Conservation (phyloP, 2,797 vertebrate genomes). For the Aselliscus stoliczkanus region DNA sequence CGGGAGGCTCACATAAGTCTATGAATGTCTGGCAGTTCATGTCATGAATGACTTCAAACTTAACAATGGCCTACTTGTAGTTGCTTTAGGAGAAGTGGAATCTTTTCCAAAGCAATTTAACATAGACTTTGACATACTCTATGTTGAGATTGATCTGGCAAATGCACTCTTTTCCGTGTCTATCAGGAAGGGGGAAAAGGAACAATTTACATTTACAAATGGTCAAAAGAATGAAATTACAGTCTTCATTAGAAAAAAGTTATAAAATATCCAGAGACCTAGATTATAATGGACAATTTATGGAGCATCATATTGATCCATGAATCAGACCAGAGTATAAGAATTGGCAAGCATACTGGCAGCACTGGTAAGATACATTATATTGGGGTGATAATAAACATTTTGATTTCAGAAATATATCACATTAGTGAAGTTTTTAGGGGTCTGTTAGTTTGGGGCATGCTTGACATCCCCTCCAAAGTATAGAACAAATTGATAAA, state of each 20-base stretch:
- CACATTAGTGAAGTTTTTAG: background rate
- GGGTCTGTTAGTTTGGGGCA: background rate
- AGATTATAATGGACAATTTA: background rate
- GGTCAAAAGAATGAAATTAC: background rate
- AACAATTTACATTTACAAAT: background rate
- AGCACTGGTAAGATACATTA: background rate
- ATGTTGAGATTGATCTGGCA: background rate
- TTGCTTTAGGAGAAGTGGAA: background rate
- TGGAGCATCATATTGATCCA: background rate
- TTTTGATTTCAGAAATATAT: background rate
- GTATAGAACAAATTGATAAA: background rate
- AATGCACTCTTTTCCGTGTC: background rate
- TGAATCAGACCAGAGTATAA: background rate
- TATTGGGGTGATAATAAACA: background rate
- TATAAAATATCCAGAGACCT: background rate
- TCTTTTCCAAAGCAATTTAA: background rate
- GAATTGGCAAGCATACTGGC: background rate
- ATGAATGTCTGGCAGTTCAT: background rate
- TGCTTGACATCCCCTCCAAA: background rate
- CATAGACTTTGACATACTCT: background rate
- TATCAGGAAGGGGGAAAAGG: background rate
- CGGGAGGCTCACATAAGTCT: background rate
- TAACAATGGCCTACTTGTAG: background rate
- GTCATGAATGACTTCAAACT: background rate
- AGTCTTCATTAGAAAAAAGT: background rate